phyloP scores from a whole-genome alignment of 2,888 invertebrate species.

The Psylliodes chrysocephalus region DNA sequence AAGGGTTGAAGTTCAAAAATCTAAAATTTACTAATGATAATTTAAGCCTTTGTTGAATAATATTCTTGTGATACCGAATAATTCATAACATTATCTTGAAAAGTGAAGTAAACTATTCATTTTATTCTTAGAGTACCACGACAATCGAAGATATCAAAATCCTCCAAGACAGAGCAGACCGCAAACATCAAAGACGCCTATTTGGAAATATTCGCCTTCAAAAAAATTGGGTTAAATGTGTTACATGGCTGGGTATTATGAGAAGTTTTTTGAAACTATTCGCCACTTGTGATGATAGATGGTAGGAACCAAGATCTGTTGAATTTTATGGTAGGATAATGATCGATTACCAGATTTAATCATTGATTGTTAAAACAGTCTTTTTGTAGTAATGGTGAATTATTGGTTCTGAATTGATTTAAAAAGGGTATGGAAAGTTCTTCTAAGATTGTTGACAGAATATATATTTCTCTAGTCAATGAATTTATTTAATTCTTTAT shows the following conservation, averaged over 20 bases:
- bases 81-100: not conserved
- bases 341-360: not conserved
- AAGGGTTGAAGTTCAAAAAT: not conserved
- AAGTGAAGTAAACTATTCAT: not conserved
- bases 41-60: not conserved
- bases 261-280: slow-evolving; percentile 1
- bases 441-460: no score
- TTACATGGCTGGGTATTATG: not conserved
- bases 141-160: slow-evolving; percentile 9
- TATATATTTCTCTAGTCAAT: no score
- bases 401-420: no score
- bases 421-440: no score
- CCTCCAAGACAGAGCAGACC: slow-evolving; percentile 1
- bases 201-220: slow-evolving; percentile 21
- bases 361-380: no score
- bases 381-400: no score
- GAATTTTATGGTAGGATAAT: not conserved
- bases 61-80: not conserved
- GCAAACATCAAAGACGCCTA: slow-evolving; percentile 2
- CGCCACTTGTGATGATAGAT: slow-evolving; percentile 15
- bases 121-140: slow-evolving; percentile 13
- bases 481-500: no score
- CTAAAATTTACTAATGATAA: not conserved
- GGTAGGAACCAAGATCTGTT: not conserved
- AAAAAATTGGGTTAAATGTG: slow-evolving; percentile 21